Evolutionary conservation across 2,113 vertebrate genomes (phyloP).

Genomic region (Cranoglanis bouderius): DNA sequence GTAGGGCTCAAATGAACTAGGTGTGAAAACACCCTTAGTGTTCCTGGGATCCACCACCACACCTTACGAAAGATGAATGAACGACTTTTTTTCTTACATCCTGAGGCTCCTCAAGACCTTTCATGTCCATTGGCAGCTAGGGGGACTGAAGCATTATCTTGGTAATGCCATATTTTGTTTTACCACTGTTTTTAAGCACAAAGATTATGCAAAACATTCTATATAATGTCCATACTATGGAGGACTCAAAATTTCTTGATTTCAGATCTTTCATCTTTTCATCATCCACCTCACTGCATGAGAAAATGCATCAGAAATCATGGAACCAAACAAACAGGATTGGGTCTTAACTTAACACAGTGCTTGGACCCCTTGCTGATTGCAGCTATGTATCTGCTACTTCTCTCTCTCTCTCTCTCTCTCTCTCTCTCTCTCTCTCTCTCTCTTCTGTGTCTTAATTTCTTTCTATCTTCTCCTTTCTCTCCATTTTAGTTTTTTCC

Average conservation of each 20-base stretch:
- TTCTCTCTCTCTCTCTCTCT: background rate
- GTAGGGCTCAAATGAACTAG: too few species aligned
- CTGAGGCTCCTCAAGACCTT: background rate
- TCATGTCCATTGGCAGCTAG: background rate
- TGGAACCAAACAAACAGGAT: background rate
- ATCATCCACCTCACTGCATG: background rate
- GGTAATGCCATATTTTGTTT: background rate
- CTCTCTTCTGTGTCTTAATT: background rate
- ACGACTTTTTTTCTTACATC: background rate
- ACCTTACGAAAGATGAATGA: background rate
- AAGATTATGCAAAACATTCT: too few species aligned
- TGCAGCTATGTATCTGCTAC: background rate
- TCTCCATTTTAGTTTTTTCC: background rate
- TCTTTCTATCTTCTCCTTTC: background rate
- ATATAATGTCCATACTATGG: background rate
- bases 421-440: background rate
- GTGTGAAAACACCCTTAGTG: too few species aligned
- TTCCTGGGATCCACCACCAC: background rate
- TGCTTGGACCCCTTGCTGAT: background rate
- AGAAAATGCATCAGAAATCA: background rate
- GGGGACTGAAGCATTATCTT: background rate
- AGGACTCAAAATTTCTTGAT: background rate
- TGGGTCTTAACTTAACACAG: background rate
- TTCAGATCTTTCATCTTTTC: background rate
- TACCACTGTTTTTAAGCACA: too few species aligned